Percentiles rank a stretch among this genome's conserved stretches.
Evolutionary conservation across 2,888 invertebrate genomes (phyloP).

Genomic region (Caenorhabditis panamensis): DNA sequence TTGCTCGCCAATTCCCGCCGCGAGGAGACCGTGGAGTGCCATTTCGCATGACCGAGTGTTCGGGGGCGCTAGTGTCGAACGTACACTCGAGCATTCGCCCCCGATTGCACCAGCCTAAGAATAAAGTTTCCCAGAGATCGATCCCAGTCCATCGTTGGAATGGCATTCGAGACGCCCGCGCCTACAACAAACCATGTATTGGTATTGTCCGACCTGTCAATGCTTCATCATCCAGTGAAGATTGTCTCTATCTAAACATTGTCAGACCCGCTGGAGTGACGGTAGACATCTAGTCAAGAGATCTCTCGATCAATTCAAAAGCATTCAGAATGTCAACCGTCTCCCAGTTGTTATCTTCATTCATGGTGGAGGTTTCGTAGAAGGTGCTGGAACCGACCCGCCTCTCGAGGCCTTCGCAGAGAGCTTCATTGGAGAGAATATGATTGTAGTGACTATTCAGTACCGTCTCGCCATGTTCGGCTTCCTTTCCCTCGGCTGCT

Average conservation of each 20-base stretch:
- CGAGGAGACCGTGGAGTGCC: too few species aligned
- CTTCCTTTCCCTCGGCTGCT: constrained; percentile 52
- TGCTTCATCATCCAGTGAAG: constrained; percentile 48
- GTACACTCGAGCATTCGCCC: too few species aligned
- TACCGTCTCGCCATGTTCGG: constrained; percentile 53
- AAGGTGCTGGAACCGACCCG: constrained; percentile 39
- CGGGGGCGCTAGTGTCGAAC: too few species aligned
- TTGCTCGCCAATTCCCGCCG: too few species aligned
- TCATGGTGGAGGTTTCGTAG: constrained; percentile 51
- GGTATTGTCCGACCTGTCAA: constrained; percentile 25
- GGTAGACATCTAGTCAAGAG: not conserved
- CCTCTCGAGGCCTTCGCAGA: constrained; percentile 46
- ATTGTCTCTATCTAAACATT: constrained; percentile 55
- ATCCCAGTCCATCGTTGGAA: constrained; percentile 30
- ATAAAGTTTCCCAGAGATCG: constrained; percentile 34
- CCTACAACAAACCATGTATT: constrained; percentile 38
- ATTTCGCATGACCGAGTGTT: too few species aligned
- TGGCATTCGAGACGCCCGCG: constrained; percentile 5
- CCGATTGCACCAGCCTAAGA: too few species aligned
- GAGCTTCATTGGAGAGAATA: constrained; percentile 25
- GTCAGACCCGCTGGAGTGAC: constrained; percentile 38
- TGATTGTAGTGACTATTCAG: constrained; percentile 48
- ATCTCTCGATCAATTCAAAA: not conserved
- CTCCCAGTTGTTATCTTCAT: constrained; percentile 49
- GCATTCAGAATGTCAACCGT: constrained; percentile 3